These are phyloP conservation scores for Lithosia quadra DNA, from an alignment of 2,888 invertebrate species.

Conservation along the genomic window DNA sequence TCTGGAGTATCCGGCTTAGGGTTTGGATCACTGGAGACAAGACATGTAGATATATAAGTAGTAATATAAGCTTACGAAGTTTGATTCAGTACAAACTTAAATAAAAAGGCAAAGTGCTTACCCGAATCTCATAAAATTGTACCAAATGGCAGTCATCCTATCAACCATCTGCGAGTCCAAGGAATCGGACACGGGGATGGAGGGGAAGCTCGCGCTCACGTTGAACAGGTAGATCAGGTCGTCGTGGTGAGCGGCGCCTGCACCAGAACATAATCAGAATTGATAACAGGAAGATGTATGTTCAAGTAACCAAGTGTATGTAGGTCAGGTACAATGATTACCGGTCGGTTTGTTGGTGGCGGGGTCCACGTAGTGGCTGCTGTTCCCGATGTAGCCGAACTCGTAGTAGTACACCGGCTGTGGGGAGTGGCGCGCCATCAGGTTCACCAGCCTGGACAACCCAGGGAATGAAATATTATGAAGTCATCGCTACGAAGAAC, in stretches of 20 bases:
- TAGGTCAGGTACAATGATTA: neutral
- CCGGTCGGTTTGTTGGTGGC: constrained; percentile 48
- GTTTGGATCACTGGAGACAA: constrained; percentile 59
- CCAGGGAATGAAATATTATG: too few relatives aligned
- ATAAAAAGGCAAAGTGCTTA: constrained; percentile 18
- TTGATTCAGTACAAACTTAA: neutral
- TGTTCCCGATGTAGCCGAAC: constrained; percentile 68
- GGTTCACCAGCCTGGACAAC: neutral
- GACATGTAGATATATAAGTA: neutral
- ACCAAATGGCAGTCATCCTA: constrained; percentile 71
- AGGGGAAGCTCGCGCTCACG: constrained; percentile 67
- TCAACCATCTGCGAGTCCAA: constrained; percentile 73
- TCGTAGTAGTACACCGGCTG: constrained; percentile 68
- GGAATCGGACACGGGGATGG: constrained; percentile 43
- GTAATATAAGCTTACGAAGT: neutral
- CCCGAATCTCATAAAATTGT: constrained; percentile 80
- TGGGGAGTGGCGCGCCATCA: constrained; percentile 57
- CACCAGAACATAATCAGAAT: too few relatives aligned
- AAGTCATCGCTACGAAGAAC: too few relatives aligned
- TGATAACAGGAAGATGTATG: too few relatives aligned
- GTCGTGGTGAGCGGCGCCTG: constrained; percentile 79
- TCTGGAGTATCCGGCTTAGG: constrained; percentile 46
- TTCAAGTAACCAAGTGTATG: too few relatives aligned
- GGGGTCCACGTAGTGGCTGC: constrained; percentile 69
- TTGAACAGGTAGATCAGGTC: constrained; percentile 84